These are phyloP conservation scores for Pyrocoelia pectoralis DNA, from an alignment of 2,888 invertebrate species.

Conservation along the genomic window DNA sequence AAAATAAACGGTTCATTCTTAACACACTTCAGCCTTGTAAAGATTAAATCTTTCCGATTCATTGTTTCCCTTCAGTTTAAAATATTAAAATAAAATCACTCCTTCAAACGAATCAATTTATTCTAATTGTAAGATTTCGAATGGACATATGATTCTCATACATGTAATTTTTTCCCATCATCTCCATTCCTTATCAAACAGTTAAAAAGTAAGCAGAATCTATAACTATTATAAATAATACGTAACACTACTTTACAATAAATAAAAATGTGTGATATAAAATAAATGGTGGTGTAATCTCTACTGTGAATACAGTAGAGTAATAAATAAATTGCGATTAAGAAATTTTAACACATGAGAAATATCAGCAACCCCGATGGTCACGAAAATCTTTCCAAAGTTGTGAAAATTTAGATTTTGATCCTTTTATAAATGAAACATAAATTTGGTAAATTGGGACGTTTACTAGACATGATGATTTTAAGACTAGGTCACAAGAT, in stretches of 20 bases:
- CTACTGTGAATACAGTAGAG: no score
- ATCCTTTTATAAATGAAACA: neutral
- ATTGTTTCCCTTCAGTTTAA: neutral
- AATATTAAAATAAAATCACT: neutral
- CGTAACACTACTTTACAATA: conserved; percentile 25
- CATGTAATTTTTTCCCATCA: neutral
- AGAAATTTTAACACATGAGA: neutral
- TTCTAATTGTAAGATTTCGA: neutral
- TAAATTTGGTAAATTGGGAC: neutral
- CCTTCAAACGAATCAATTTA: neutral
- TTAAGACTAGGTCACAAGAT: neutral
- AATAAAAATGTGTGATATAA: conserved; percentile 14
- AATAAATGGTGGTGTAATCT: conserved; percentile 2
- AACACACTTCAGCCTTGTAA: conserved; percentile 23
- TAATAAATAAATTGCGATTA: no score
- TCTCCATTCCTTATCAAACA: neutral
- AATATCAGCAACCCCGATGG: neutral
- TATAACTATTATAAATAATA: conserved; percentile 19
- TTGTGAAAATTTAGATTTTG: no score
- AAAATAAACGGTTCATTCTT: conserved; percentile 17
- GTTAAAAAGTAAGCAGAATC: conserved; percentile 2
- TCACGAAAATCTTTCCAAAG: neutral
- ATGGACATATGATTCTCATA: neutral
- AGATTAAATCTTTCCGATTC: conserved; percentile 10
- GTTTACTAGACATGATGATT: neutral